Percentiles rank a stretch among this genome's conserved stretches.
Conservation (phyloP, 2,113 vertebrate species). For the Oenanthe melanoleuca region DNA sequence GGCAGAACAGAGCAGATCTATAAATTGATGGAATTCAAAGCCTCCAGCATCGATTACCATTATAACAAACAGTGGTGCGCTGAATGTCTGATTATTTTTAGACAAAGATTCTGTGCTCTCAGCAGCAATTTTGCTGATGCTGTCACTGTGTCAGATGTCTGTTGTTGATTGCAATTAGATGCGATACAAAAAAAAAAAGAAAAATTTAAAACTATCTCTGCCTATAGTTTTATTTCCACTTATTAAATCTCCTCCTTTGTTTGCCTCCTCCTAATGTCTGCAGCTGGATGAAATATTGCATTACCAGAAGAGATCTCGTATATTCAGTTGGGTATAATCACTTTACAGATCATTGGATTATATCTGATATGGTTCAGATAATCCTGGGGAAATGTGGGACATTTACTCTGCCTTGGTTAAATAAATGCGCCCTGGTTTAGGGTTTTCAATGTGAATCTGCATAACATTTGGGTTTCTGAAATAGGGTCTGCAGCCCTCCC, state of each 20-base stretch:
- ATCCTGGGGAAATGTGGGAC: constrained; percentile 50
- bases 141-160: constrained; percentile 98
- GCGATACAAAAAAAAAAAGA: constrained; percentile 91
- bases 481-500: constrained; percentile 21
- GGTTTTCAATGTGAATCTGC: constrained; percentile 11
- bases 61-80: constrained; percentile 98
- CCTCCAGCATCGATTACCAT: constrained; percentile 99
- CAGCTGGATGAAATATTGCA: constrained; percentile 76
- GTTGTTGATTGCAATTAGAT: constrained; percentile 99
- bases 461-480: constrained; percentile 46
- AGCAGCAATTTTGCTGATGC: constrained; percentile 99
- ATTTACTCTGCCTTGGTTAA: constrained; percentile 23
- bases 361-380: constrained; percentile 50
- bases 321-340: constrained; percentile 61
- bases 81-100: constrained; percentile 99
- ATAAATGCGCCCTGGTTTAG: constrained; percentile 31
- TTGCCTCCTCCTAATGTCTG: constrained; percentile 75
- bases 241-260: constrained; percentile 83
- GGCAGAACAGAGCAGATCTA: constrained; percentile 99
- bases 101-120: constrained; percentile 99
- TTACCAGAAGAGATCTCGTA: constrained; percentile 70
- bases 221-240: constrained; percentile 83
- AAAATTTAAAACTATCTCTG: constrained; percentile 86
- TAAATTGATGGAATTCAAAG: constrained; percentile 99
- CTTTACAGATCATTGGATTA: constrained; percentile 63